phyloP scores from a whole-genome alignment of 2,888 invertebrate species.

The Metallyticus violacea region DNA sequence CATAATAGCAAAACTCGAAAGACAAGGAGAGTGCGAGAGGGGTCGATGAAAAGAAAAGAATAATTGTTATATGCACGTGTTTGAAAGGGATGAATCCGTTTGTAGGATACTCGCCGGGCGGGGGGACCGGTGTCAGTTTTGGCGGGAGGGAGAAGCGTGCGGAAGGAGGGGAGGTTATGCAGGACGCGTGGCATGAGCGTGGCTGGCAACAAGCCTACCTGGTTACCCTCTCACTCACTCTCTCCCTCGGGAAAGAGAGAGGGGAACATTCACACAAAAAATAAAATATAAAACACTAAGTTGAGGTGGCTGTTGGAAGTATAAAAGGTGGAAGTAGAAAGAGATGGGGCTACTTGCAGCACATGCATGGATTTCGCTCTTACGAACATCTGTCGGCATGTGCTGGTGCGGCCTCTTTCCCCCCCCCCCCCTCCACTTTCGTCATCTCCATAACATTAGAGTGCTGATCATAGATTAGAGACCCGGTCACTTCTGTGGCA shows the following conservation, averaged over 20 bases:
- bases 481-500: neutral
- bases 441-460: neutral
- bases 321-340: slow-evolving; percentile 2
- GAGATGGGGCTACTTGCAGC: neutral
- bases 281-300: slow-evolving; percentile 15
- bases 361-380: neutral
- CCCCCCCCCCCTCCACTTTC: neutral
- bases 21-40: neutral
- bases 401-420: neutral
- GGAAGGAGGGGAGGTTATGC: slow-evolving; percentile 5
- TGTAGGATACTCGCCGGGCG: no score
- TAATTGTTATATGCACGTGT: neutral
- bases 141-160: slow-evolving; percentile 1
- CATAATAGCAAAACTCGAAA: neutral
- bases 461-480: neutral
- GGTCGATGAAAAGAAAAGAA: no score
- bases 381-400: slow-evolving; percentile 16
- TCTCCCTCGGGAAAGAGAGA: no score
- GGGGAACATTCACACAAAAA: slow-evolving; percentile 1
- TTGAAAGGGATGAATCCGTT: neutral
- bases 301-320: slow-evolving; percentile 9
- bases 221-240: no score
- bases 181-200: slow-evolving; percentile 30
- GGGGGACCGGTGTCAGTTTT: slow-evolving; percentile 9
- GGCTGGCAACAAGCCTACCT: slow-evolving; percentile 18